A percentile compares a stretch with the other conserved stretches of the same genome.
phyloP scores from a whole-genome alignment of 2,888 invertebrate genomes.

The Elegia similella region DNA sequence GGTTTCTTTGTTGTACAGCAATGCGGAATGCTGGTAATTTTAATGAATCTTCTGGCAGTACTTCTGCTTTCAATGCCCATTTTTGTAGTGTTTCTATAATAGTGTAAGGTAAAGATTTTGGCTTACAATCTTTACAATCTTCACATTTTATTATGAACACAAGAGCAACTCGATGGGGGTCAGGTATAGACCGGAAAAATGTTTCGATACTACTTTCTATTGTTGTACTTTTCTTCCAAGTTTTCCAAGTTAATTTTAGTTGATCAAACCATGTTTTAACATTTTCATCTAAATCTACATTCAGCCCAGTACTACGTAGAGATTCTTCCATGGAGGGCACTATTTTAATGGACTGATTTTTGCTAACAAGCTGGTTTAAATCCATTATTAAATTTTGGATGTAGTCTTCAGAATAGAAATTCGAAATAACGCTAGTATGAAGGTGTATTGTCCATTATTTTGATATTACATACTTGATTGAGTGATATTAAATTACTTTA shows the following conservation, averaged over 20 bases:
- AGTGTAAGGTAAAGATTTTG: constrained; percentile 82
- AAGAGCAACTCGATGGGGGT: constrained; percentile 83
- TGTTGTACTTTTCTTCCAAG: constrained; percentile 80
- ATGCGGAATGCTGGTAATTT: constrained; percentile 88
- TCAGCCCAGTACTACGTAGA: constrained; percentile 56
- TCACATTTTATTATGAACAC: constrained; percentile 82
- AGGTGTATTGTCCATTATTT: not conserved
- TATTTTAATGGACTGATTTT: constrained; percentile 70
- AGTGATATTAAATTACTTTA: too few relatives aligned
- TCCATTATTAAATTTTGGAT: not conserved
- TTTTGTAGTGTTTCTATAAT: constrained; percentile 83
- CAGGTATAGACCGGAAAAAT: constrained; percentile 73
- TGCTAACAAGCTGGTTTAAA: constrained; percentile 44
- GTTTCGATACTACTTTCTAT: constrained; percentile 71
- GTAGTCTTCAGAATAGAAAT: not conserved
- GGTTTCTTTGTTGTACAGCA: constrained; percentile 85
- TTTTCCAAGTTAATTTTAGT: constrained; percentile 65
- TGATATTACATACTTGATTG: not conserved
- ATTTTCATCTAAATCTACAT: constrained; percentile 64
- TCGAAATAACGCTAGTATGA: not conserved
- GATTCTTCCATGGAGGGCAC: constrained; percentile 72
- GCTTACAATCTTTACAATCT: constrained; percentile 84
- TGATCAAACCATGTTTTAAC: constrained; percentile 64
- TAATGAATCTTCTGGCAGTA: constrained; percentile 70
- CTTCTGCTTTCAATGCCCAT: constrained; percentile 63